Conservation (phyloP, 2,888 invertebrate genomes). For the Malthinus flaveolus region DNA sequence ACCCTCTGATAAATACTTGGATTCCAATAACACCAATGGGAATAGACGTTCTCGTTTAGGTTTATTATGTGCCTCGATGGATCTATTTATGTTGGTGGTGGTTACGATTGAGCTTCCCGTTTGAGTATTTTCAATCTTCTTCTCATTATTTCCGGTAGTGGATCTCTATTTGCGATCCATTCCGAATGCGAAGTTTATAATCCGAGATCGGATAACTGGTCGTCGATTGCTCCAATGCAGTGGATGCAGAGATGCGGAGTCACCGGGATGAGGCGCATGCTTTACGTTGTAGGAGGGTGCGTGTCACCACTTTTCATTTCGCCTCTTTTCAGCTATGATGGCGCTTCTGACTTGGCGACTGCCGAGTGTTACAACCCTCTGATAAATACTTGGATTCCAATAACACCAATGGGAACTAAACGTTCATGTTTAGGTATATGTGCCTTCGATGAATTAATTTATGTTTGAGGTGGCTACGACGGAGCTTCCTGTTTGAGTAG, state of each 20-base stretch:
- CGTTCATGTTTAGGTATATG: slow-evolving; percentile 65
- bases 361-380: slow-evolving; percentile 70
- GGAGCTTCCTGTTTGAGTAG: slow-evolving; percentile 71
- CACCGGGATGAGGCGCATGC: slow-evolving; percentile 62
- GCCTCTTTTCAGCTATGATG: slow-evolving; percentile 58
- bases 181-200: slow-evolving; percentile 73
- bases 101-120: slow-evolving; percentile 72
- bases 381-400: slow-evolving; percentile 64
- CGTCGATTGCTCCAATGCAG: slow-evolving; percentile 65
- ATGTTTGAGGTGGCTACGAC: slow-evolving; percentile 70
- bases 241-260: slow-evolving; percentile 70
- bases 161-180: slow-evolving; percentile 71
- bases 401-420: slow-evolving; percentile 72
- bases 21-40: slow-evolving; percentile 69
- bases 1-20: slow-evolving; percentile 67
- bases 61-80: slow-evolving; percentile 66
- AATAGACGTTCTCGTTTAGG: slow-evolving; percentile 64
- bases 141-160: slow-evolving; percentile 58
- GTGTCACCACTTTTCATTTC: neutral
- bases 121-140: too few species aligned
- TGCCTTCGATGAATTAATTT: slow-evolving; percentile 64
- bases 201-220: slow-evolving; percentile 67
- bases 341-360: slow-evolving; percentile 67
- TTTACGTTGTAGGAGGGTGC: slow-evolving; percentile 71
- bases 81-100: slow-evolving; percentile 66